These are phyloP conservation scores for Leptonema lineaticorne DNA, from an alignment of 1,140 invertebrate species.

Conservation along the genomic window DNA sequence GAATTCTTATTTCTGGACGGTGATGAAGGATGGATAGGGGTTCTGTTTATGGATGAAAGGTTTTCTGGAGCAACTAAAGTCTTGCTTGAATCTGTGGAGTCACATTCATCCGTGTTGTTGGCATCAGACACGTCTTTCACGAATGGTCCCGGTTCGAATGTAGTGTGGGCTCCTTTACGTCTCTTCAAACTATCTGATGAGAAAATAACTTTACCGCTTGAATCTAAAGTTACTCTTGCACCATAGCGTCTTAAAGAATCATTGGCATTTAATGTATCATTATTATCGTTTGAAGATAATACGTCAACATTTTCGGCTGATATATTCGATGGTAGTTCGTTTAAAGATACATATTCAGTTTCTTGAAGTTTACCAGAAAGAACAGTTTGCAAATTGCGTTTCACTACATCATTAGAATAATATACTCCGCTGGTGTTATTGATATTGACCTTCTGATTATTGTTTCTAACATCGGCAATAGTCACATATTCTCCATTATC, in stretches of 20 bases:
- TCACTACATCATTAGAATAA: constrained; percentile 60
- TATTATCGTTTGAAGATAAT: constrained; percentile 45
- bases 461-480: constrained; percentile 77
- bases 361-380: constrained; percentile 60
- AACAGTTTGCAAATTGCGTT: constrained; percentile 58
- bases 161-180: constrained; percentile 78
- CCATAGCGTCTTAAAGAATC: constrained; percentile 53
- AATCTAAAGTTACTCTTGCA: constrained; percentile 80
- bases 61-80: constrained; percentile 20
- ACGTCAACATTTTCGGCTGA: constrained; percentile 52
- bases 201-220: constrained; percentile 87
- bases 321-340: constrained; percentile 70
- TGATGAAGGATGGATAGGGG: neutral
- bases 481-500: constrained; percentile 80
- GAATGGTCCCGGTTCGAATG: constrained; percentile 79
- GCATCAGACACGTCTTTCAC: constrained; percentile 64
- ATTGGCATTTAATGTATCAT: constrained; percentile 44
- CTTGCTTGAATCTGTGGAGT: constrained; percentile 41
- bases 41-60: neutral
- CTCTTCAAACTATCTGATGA: constrained; percentile 83
- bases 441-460: constrained; percentile 61
- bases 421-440: constrained; percentile 52
- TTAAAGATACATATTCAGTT: constrained; percentile 78
- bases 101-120: constrained; percentile 46
- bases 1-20: neutral